These are phyloP conservation scores for Dioctria linearis DNA, from an alignment of 2,888 invertebrate genomes.

Conservation along the genomic window DNA sequence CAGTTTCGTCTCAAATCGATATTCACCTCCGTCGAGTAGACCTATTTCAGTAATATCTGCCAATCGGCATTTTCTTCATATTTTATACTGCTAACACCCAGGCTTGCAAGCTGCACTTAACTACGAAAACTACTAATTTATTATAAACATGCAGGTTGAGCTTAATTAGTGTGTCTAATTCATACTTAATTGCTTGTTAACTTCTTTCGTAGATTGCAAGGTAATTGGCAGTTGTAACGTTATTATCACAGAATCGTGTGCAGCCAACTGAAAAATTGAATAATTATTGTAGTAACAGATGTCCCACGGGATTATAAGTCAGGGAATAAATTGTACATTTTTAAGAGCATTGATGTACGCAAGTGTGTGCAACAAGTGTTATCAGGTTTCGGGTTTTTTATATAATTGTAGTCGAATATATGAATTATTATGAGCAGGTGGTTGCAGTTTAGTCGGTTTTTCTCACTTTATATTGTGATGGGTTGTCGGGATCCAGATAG, in stretches of 20 bases:
- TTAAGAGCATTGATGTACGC: no score
- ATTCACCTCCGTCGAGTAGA: not conserved
- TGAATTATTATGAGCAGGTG: no score
- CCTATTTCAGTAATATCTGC: not conserved
- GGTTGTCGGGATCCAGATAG: no score
- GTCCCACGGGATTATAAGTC: not conserved
- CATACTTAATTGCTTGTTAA: slow-evolving; percentile 18
- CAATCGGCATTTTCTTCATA: not conserved
- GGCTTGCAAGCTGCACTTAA: not conserved
- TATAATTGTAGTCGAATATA: no score
- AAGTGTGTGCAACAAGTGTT: no score
- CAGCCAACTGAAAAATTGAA: slow-evolving; percentile 27
- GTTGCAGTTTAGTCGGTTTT: no score
- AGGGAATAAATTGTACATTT: not conserved
- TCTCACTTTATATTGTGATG: no score
- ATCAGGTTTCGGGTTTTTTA: no score
- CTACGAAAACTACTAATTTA: not conserved
- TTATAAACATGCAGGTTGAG: not conserved
- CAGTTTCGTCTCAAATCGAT: not conserved
- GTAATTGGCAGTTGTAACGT: slow-evolving; percentile 8
- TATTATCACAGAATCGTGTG: slow-evolving; percentile 1
- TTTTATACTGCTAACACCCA: slow-evolving; percentile 10
- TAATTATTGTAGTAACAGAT: slow-evolving; percentile 11
- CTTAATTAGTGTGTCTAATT: slow-evolving; percentile 40
- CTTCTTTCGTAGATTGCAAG: slow-evolving; percentile 24